Percentiles rank a stretch among this genome's conserved stretches.
These are phyloP conservation scores for Laothoe populi DNA, from an alignment of 2,888 invertebrate species.

Conservation along the genomic window DNA sequence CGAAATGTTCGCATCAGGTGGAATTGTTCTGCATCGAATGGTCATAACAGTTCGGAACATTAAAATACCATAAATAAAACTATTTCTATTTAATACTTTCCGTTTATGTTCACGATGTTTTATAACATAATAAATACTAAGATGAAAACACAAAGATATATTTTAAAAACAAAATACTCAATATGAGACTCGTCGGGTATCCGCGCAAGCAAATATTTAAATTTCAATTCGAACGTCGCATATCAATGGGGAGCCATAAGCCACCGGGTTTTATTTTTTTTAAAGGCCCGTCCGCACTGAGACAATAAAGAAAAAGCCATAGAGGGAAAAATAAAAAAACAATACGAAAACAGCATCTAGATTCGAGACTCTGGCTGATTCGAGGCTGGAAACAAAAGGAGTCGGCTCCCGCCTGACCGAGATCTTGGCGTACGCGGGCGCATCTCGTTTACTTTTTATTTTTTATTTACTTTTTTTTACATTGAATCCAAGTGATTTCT, in stretches of 20 bases:
- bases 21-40: neutral
- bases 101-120: neutral
- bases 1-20: constrained; percentile 24
- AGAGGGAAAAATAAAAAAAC: constrained; percentile 66
- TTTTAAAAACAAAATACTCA: constrained; percentile 72
- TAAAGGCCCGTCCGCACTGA: constrained; percentile 71
- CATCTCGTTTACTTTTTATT: constrained; percentile 70
- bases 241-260: constrained; percentile 85
- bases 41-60: neutral
- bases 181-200: constrained; percentile 76
- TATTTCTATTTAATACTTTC: constrained; percentile 11
- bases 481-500: constrained; percentile 78
- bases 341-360: constrained; percentile 80
- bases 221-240: constrained; percentile 84
- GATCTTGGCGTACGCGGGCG: constrained; percentile 81
- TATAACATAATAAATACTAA: constrained; percentile 71
- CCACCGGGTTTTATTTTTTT: constrained; percentile 79
- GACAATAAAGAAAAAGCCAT: constrained; percentile 83
- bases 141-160: constrained; percentile 73
- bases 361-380: constrained; percentile 84
- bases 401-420: constrained; percentile 82
- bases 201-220: constrained; percentile 82
- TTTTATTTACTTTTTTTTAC: constrained; percentile 58
- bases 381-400: constrained; percentile 82
- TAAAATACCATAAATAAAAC: neutral